These are phyloP conservation scores for Parambassis ranga DNA, from an alignment of 2,797 vertebrate species.

Conservation along the genomic window DNA sequence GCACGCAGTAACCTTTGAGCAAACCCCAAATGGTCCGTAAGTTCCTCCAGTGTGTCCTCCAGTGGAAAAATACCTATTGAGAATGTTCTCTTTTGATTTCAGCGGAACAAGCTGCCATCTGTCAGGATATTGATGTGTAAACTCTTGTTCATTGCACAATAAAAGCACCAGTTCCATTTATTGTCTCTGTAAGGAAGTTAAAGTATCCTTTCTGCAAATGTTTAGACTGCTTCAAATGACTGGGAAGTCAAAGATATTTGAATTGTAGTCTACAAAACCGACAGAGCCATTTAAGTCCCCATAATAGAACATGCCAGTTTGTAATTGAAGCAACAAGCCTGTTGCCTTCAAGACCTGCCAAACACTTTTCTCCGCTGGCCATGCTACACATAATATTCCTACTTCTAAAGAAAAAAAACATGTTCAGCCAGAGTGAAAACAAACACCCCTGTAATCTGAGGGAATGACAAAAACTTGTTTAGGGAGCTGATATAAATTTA, in stretches of 20 bases:
- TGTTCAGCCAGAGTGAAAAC: slow-evolving; percentile 24
- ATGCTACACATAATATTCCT: neutral
- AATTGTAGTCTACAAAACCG: slow-evolving; percentile 42
- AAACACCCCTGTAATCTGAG: slow-evolving; percentile 31
- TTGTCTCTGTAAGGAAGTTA: neutral
- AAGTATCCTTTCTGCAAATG: neutral
- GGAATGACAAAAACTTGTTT: slow-evolving; percentile 12
- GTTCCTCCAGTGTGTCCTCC: no score
- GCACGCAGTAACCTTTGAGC: no score
- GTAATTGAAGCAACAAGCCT: slow-evolving; percentile 36
- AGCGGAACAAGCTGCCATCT: no score
- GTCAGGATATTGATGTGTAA: neutral
- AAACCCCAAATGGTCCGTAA: no score
- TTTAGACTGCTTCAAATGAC: slow-evolving; percentile 20
- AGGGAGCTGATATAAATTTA: slow-evolving; percentile 19
- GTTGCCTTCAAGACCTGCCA: slow-evolving; percentile 31
- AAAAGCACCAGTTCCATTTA: neutral
- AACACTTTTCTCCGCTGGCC: neutral
- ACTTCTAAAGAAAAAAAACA: neutral
- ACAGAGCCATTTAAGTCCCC: slow-evolving; percentile 25
- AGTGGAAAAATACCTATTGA: no score
- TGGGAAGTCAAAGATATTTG: slow-evolving; percentile 19
- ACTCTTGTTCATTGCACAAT: neutral
- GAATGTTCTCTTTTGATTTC: no score
- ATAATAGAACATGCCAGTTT: slow-evolving; percentile 46